These are phyloP conservation scores for Epinephelus fuscoguttatus DNA, from an alignment of 2,113 vertebrate species.

Conservation along the genomic window DNA sequence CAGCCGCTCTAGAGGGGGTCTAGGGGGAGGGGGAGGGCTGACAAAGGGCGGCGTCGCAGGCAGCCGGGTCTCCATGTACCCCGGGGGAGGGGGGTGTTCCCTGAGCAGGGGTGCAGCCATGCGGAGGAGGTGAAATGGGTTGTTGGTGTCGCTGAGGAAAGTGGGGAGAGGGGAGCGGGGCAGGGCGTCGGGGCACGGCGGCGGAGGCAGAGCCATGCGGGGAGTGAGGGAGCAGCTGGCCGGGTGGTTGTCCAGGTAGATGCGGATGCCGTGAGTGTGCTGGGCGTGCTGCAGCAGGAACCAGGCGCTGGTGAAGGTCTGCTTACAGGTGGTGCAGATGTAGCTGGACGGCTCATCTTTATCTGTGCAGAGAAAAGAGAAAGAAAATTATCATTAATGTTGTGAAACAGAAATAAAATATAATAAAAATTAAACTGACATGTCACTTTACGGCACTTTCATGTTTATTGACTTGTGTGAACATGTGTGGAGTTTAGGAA, in stretches of 20 bases:
- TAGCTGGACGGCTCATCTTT: constrained; percentile 99
- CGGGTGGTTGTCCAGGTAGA: constrained; percentile 98
- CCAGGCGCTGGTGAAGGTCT: constrained; percentile 99
- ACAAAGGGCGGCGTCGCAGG: constrained; percentile 96
- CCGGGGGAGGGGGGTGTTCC: constrained; percentile 89
- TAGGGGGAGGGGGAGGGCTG: constrained; percentile 95
- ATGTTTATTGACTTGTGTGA: constrained; percentile 17
- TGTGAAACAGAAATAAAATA: constrained; percentile 9
- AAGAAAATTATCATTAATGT: constrained; percentile 15
- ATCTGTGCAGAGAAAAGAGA: constrained; percentile 85
- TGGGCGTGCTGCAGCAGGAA: constrained; percentile 99
- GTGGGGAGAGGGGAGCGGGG: constrained; percentile 96
- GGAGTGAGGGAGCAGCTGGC: constrained; percentile 95
- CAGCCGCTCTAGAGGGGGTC: constrained; percentile 92
- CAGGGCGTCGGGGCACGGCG: constrained; percentile 91
- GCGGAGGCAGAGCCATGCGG: constrained; percentile 96
- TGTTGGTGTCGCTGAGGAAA: constrained; percentile 95
- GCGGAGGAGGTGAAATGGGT: constrained; percentile 97
- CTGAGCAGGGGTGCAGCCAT: constrained; percentile 97
- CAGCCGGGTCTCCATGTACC: constrained; percentile 95
- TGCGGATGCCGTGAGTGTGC: constrained; percentile 98
- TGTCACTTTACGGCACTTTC: neutral
- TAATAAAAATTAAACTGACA: neutral
- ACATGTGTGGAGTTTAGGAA: neutral
- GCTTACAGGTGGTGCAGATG: constrained; percentile 99